Evolutionary conservation across 2,888 invertebrate genomes (phyloP), one percentile per base, ranked within the genome.

Genomic region (Baronia brevicornis): DNA sequence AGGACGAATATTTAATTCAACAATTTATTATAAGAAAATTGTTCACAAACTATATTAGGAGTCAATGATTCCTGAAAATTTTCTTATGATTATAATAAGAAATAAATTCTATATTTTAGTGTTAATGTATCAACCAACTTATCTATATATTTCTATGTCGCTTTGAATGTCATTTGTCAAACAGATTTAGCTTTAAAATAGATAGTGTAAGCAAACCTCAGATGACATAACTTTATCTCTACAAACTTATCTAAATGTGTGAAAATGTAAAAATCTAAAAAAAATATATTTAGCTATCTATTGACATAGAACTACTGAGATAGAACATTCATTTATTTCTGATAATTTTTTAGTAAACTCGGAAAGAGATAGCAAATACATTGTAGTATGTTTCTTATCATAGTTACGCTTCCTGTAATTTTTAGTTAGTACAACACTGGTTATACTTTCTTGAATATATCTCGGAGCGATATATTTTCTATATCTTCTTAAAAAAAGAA

Each of bases 71-170:
- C 63, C 65, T 44, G 48, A 57, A 64, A 62, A 69, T 73, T 79
- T 75, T 82, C 82, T 82, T 82, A 82, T 82, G 82, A 82, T 79
- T 80, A 82, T 63, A 65, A 50, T 80, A 79, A 79, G 79, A 65
- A 65, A 61, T 46, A 68, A 57, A 55, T 48, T 52, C 59, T 67
- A 66, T 79, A 79, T 77, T 74, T 75, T 72, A 79, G 66, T 58
- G 66, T 70, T 50, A 65, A 62, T 60, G 61, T 70, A 71, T 63
- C 58, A 62, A 60, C 38, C 34, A 60, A 61, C 64, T 60, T 63
- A 59, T 60, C 61, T 72, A 62, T 67, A 65, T 65, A 68, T 73
- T 73, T 77, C 61, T 73, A 74, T 73, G 61, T 79, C 78, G 79
- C 79, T 80, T 80, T 80, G 62, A 67, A 67, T 80, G 78, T 79